Base-by-base conservation (phyloP, 1,140 invertebrate genomes). In the Hyles euphorbiae region DNA sequence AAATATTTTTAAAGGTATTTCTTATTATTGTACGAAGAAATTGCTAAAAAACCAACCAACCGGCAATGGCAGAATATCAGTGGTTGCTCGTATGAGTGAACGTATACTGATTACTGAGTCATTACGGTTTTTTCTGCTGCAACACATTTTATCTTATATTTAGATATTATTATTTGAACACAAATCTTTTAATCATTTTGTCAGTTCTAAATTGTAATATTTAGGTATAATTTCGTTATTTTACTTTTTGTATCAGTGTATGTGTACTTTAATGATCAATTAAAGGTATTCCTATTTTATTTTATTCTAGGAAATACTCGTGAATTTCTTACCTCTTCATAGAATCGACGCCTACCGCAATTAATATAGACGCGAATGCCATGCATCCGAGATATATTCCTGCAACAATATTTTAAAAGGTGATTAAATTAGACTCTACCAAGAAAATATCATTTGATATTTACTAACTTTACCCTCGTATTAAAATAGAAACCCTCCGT, bases 321-420 rank as follows among this genome's bases (percentile, higher is more conserved):
- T 22, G 22, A 22, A 22, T 22, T 22, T 22, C 45, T 32, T 67
- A 95, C 93, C 93, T 93, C 57, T 92, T 90, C 66, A 96, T 90
- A 0, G 94, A 93, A 81, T 98, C 96, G 0, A 98, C 92, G 36
- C 95, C 94, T 7, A 96, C 72, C 2, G 91, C 91, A 6, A 97
- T 92, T 32, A 96, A 93, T 5, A 95, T 53, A 51, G 93, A 92
- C 0, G 95, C 95, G 1, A 93, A 63, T 2, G 95, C 80, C 87
- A 96, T 95, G 70, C 94, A 96, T 1, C 84, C 92, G 1, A 97
- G 84, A 83, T 96, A 97, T 69, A 97, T 95, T 5, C 94, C 94
- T 87, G 71, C 43, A 78, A 82, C 3, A 3, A 54, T 44, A 53
- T 2, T 6, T n/a, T 53, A 40, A 2, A 53, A 9, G 22, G 22